These are phyloP conservation scores for Boulengerochromis microlepis DNA, from an alignment of 2,113 vertebrate species.

Conservation along the genomic window DNA sequence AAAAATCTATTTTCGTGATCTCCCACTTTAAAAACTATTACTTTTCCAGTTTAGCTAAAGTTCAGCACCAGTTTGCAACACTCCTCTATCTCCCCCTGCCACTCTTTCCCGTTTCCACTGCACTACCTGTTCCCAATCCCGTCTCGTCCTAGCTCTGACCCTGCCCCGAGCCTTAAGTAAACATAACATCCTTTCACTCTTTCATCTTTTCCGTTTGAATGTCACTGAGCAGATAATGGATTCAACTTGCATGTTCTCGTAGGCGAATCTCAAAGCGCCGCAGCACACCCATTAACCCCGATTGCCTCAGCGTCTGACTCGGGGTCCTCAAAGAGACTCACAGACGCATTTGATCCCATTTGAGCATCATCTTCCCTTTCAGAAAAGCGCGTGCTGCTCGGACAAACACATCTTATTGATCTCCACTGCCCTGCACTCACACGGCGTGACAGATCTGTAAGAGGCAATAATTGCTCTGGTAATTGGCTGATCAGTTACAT, in stretches of 20 bases:
- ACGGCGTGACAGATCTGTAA: conserved; percentile 24
- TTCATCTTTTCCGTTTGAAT: neutral
- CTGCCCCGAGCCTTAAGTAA: conserved; percentile 6
- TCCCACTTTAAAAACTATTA: neutral
- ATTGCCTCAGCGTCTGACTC: neutral
- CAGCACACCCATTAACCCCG: conserved; percentile 43
- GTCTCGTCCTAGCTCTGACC: neutral
- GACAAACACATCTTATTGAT: conserved; percentile 44
- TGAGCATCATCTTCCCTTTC: conserved; percentile 36
- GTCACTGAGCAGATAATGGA: conserved; percentile 6
- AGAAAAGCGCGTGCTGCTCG: neutral
- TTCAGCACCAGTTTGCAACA: neutral
- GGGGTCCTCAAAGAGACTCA: conserved; percentile 17
- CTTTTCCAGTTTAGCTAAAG: conserved; percentile 15
- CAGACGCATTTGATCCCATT: conserved; percentile 30
- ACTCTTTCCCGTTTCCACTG: neutral
- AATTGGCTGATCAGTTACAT: conserved; percentile 50
- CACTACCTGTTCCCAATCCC: neutral
- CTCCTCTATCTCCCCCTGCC: neutral
- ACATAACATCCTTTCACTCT: conserved; percentile 7
- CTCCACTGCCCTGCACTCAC: neutral
- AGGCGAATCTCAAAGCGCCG: conserved; percentile 4
- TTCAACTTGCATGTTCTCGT: conserved; percentile 7
- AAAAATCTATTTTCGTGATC: neutral
- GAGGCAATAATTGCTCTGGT: conserved; percentile 51